Evolutionary conservation across 2,113 vertebrate species (phyloP), one percentile per base, ranked within the genome.

Genomic region (Syrmaticus mikado): DNA sequence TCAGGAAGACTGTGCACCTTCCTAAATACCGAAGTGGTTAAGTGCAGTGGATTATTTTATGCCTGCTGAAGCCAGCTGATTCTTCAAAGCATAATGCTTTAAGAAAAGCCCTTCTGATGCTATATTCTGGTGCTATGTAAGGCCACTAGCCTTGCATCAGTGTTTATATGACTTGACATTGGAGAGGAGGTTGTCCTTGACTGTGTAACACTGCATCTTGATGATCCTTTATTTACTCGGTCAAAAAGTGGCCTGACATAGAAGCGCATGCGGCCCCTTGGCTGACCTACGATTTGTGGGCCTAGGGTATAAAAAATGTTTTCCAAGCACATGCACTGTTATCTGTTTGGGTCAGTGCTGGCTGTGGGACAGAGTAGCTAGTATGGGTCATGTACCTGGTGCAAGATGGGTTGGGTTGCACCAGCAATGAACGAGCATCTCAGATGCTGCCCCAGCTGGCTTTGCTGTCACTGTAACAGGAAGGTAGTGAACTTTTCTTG

Each of bases 311-410:
- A 17, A 22, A 16, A 62, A 38, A 36, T 16, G 22, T 10, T 25
- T 32, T 64, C 30, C 34, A 40, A 36, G 13, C 1, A 0, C 5
- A 8, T 2, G 1, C 16, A 21, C 7, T 0, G 6, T 7, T 66
- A 22, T 3, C 24, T 27, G 11, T 30, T 58, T n/a, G n/a, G n/a
- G n/a, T 34, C 13, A 20, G 11, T 53, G 19, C 18, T 85, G 28
- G 21, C 11, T 85, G 67, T 17, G 52, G 74, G 50, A 17, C 58
- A 50, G 65, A 19, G n/a, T 45, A 66, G 16, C 6, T 17, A 11
- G 2, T 25, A 4, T 10, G 17, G 62, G 25, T 7, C 3, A 12
- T 32, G 57, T 24, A 36, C 7, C n/a, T 28, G 25, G 41, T 27
- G 41, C 50, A 16, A 32, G 66, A 6, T 13, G 30, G 40, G 50